A percentile compares a stretch with the other conserved stretches of the same genome.
phyloP scores from a whole-genome alignment of 2,888 invertebrate genomes.

The Metallyticus violacea region DNA sequence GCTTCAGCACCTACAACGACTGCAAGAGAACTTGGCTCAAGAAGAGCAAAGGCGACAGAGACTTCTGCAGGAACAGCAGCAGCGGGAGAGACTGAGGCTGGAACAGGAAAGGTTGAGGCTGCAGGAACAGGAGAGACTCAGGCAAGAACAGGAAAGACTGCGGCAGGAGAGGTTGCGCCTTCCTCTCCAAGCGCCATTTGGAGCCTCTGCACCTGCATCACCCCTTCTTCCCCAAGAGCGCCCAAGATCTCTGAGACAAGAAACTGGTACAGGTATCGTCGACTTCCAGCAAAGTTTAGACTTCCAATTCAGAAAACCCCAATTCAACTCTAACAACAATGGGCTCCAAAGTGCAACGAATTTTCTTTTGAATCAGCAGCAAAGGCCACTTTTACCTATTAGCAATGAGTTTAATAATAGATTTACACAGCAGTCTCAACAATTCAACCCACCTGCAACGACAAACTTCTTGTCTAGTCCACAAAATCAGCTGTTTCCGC shows the following conservation, averaged over 20 bases:
- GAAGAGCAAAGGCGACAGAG: conserved; percentile 44
- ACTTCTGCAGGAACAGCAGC: conserved; percentile 39
- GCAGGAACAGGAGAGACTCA: conserved; percentile 25
- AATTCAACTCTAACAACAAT: background rate
- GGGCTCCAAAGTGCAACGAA: background rate
- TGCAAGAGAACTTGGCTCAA: conserved; percentile 45
- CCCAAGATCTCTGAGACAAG: conserved; percentile 42
- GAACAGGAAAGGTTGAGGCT: conserved; percentile 30
- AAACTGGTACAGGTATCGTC: conserved; percentile 46
- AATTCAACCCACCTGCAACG: background rate
- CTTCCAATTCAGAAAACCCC: conserved; percentile 40
- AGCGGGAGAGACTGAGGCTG: conserved; percentile 40
- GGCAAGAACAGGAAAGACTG: conserved; percentile 39
- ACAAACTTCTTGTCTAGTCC: background rate
- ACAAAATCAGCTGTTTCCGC: background rate
- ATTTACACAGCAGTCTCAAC: background rate
- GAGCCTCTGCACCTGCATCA: conserved; percentile 22
- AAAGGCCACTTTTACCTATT: background rate
- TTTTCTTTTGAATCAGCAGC: background rate
- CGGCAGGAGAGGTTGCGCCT: background rate
- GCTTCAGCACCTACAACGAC: conserved; percentile 52
- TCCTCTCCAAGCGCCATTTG: background rate
- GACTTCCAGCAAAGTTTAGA: conserved; percentile 53
- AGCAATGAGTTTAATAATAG: background rate
- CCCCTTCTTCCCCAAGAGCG: conserved; percentile 27